Evolutionary conservation across 2,888 invertebrate genomes (phyloP), one percentile per base, ranked within the genome.

Genomic region (Plebejus melissa): DNA sequence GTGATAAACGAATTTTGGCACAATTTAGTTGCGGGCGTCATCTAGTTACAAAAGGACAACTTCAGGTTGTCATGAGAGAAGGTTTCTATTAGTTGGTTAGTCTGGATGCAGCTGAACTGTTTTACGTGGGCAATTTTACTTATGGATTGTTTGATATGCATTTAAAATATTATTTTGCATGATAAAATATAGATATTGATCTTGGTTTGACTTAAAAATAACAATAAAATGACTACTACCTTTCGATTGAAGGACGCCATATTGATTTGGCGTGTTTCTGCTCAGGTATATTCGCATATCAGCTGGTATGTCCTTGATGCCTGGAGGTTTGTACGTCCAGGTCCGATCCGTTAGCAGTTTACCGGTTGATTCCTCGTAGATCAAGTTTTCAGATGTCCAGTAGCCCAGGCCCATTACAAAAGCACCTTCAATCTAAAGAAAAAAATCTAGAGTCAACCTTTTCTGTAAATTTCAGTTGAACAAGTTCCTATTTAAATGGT

Each of bases 241-340:
- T 94, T 97, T 97, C 0, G 97, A 96, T 76, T 96, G 94, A 77
- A 97, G 89, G 11, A 97, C 95, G n/a, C 97, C 96, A 7, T 89
- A 84, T 0, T 94, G 94, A 85, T 97, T 97, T 13, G 94, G 90
- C 46, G 95, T 94, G 82, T 96, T 95, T 79, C 95, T 95, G 58
- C 95, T 88, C 79, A 97, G 94, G 79, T 95, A 95, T 6, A 97
- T 92, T 77, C 96, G 94, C 81, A 97, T 95, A 85, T 97, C 96
- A 32, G 95, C 94, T 0, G 97, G 97, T 82, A 97, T 97, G 81
- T 97, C 97, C 83, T 96, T 97, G 0, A 95, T 94, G 0, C 96
- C 96, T 0, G 97, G 97, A 1, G 96, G 95, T 81, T 96, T 96
- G 82, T 97, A 97, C 74, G 94, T 96, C 97, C 97, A 98, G 2